Evolutionary conservation across 2,113 vertebrate genomes (phyloP).

Genomic region (Sigmodon hispidus): DNA sequence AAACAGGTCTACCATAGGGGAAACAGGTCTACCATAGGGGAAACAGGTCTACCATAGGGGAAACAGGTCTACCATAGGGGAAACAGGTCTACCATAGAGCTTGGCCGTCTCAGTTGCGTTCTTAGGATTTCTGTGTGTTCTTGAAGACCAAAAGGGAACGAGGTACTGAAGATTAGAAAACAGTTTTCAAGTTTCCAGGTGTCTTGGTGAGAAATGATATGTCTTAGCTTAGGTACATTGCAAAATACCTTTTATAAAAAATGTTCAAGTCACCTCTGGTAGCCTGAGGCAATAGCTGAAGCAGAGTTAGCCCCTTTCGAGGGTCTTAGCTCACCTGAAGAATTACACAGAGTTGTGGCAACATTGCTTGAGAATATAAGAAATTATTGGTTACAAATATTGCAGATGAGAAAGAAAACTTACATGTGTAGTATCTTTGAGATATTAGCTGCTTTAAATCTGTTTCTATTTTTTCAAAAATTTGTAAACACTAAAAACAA

Average conservation of each 20-base stretch:
- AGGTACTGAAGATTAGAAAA: constrained; percentile 28
- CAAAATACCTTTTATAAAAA: not conserved
- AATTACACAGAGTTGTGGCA: not conserved
- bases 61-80: not conserved
- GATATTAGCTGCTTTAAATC: constrained; percentile 20
- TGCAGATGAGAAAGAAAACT: not conserved
- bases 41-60: not conserved
- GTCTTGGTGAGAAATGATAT: constrained; percentile 20
- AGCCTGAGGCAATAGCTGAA: not conserved
- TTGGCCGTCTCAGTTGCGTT: constrained; percentile 23
- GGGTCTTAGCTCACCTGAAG: not conserved
- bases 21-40: not conserved
- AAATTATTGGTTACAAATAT: not conserved
- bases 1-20: not conserved
- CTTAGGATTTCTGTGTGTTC: not conserved
- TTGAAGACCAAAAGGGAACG: not conserved
- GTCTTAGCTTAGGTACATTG: constrained; percentile 15
- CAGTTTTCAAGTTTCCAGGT: constrained; percentile 4
- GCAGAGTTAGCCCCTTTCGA: not conserved
- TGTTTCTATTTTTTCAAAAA: constrained; percentile 44
- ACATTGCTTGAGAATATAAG: not conserved
- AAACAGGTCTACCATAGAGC: not conserved
- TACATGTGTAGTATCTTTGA: not conserved
- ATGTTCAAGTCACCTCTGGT: not conserved
- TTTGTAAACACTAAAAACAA: constrained; percentile 19